These are phyloP conservation scores for Cyclura pinguis DNA, from an alignment of 2,797 vertebrate species.

Conservation along the genomic window DNA sequence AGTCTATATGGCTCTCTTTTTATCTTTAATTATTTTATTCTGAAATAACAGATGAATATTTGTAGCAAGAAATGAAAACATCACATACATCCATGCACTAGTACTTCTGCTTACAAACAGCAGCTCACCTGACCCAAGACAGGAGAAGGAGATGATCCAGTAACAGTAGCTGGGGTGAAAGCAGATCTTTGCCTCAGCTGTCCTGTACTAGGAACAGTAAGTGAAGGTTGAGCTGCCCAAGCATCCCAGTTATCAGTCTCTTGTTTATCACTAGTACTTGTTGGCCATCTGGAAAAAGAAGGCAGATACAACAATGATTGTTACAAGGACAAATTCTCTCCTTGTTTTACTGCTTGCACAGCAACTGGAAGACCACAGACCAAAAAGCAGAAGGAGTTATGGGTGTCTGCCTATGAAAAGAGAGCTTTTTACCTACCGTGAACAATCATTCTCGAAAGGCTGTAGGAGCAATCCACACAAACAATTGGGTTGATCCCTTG, in stretches of 20 bases:
- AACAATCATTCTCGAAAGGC: too few relatives aligned
- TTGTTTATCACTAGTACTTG: slow-evolving; percentile 85
- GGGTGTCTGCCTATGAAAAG: background rate
- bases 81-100: background rate
- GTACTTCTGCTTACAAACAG: background rate
- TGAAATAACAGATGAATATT: background rate
- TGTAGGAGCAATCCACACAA: too few relatives aligned
- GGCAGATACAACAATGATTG: rapidly evolving
- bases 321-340: background rate
- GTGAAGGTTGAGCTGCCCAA: slow-evolving; percentile 93
- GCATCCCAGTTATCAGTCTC: slow-evolving; percentile 95
- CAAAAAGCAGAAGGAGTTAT: background rate
- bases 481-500: too few relatives aligned
- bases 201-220: slow-evolving; percentile 91
- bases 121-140: slow-evolving; percentile 93
- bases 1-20: background rate
- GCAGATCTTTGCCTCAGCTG: slow-evolving; percentile 94
- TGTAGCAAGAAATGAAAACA: background rate
- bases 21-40: background rate
- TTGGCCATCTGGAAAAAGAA: slow-evolving; percentile 87
- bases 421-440: too few relatives aligned
- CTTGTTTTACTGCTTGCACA: background rate
- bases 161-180: slow-evolving; percentile 95
- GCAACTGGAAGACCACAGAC: background rate
- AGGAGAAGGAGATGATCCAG: slow-evolving; percentile 95